Evolutionary conservation across 2,113 vertebrate genomes (phyloP), one percentile per base, ranked within the genome.

Genomic region (Glaucidium brasilianum): DNA sequence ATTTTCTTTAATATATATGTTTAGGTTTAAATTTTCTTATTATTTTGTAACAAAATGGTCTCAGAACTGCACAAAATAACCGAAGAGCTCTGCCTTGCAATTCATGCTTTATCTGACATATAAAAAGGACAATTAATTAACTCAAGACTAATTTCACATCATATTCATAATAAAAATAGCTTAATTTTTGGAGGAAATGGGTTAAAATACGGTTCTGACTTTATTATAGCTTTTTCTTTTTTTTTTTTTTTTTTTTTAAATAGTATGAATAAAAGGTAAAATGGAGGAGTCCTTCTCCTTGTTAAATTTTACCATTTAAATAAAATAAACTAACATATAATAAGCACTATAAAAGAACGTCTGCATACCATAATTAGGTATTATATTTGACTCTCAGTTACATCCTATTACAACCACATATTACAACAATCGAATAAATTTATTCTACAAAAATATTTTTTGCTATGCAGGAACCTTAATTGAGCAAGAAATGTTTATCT

Each of bases 401-500:
- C 67, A 96, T 62, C 30, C 2, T 64, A 50, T 85, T 94, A 43
- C 55, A 83, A 66, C 12, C 37, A 78, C 12, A 55, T 90, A 60
- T 91, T 91, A 83, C 35, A 91, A 68, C 1, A 4, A 85, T 52
- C 0, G 4, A 94, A 93, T 30, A 93, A 92, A 94, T 83, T 85
- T 93, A 93, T 95, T 91, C 67, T 78, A 85, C 41, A 73, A 32
- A 68, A 88, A 7, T 37, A 6, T 78, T 83, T 92, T 93, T 94
- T 93, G 35, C 47, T 75, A 66, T 45, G 34, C 52, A 92, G 56
- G 60, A 95, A 75, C 60, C 77, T 96, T 96, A 96, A 97, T 86
- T 96, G 93, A 96, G 90, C 80, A 95, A 94, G 94, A 96, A 96
- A 95, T 94, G 34, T 88, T 95, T 95, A 18, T 96, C 59, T 91